Conservation (phyloP, 2,113 vertebrate species). For the Psephotus haematonotus region DNA sequence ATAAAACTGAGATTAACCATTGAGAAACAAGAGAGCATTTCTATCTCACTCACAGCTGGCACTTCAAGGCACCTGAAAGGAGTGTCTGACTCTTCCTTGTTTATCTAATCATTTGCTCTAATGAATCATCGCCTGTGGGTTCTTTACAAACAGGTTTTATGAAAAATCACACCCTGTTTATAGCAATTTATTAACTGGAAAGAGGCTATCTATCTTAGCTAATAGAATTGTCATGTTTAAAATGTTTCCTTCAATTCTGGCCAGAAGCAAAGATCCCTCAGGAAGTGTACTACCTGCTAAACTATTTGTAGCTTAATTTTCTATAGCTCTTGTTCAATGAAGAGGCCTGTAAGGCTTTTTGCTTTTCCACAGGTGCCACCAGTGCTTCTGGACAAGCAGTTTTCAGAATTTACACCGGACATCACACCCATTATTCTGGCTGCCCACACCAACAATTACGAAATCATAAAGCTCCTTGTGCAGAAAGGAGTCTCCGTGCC, state of each 20-base stretch:
- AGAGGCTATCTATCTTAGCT: background rate
- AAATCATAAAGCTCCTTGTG: conserved; percentile 94
- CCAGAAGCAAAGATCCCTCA: background rate
- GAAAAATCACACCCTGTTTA: background rate
- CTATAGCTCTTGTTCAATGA: background rate
- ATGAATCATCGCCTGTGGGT: background rate
- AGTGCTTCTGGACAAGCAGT: conserved; percentile 91
- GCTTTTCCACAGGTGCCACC: conserved; percentile 85
- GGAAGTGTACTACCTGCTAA: background rate
- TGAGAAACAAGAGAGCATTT: background rate
- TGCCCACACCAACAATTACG: conserved; percentile 97
- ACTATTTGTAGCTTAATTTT: background rate
- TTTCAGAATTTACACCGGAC: conserved; percentile 96
- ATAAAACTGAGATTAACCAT: background rate
- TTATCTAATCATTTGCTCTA: background rate
- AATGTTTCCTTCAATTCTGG: background rate
- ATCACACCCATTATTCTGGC: conserved; percentile 98
- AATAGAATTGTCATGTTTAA: background rate
- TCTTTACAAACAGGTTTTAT: background rate
- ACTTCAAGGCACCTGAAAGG: background rate
- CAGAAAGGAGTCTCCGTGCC: conserved; percentile 95
- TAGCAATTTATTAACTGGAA: background rate
- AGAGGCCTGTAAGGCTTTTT: background rate
- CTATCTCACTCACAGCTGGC: background rate
- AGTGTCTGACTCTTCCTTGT: background rate